Evolutionary conservation across 2,797 vertebrate species (phyloP).

Genomic region (Melanogrammus aeglefinus): DNA sequence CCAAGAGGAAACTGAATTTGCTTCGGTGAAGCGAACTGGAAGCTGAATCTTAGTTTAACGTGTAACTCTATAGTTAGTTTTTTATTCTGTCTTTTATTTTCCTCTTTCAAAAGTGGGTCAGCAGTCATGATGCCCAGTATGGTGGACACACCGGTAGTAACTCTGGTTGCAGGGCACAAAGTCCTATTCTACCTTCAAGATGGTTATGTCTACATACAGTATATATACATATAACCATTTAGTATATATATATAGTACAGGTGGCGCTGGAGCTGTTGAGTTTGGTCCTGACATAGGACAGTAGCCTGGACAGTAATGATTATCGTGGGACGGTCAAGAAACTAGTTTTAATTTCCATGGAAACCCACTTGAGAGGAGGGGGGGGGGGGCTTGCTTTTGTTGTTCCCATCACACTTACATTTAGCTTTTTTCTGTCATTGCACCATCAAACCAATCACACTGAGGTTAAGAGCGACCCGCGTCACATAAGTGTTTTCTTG

Average conservation of each 20-base stretch:
- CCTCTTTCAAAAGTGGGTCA: background rate
- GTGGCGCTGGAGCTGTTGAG: too few species aligned
- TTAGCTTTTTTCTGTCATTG: conserved; percentile 29
- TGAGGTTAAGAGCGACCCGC: conserved; percentile 43
- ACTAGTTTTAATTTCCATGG: conserved; percentile 71
- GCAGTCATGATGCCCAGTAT: background rate
- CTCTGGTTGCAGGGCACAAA: background rate
- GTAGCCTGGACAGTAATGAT: too few species aligned
- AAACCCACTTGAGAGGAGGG: conserved; percentile 54
- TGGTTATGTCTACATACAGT: background rate
- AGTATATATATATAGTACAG: too few species aligned
- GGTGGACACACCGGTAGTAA: too few species aligned
- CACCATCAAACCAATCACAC: conserved; percentile 21
- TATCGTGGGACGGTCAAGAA: too few species aligned
- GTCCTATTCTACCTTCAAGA: background rate
- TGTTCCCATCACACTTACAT: conserved; percentile 24
- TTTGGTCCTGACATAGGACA: too few species aligned
- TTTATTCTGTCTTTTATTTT: background rate
- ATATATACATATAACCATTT: too few species aligned
- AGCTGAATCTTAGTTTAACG: too few species aligned
- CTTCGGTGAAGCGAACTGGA: too few species aligned
- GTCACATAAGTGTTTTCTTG: conserved; percentile 40
- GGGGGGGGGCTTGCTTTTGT: conserved; percentile 47
- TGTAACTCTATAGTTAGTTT: too few species aligned
- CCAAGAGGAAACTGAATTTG: background rate